phyloP scores from a whole-genome alignment of 2,888 invertebrate genomes.

The Lymantria monacha region DNA sequence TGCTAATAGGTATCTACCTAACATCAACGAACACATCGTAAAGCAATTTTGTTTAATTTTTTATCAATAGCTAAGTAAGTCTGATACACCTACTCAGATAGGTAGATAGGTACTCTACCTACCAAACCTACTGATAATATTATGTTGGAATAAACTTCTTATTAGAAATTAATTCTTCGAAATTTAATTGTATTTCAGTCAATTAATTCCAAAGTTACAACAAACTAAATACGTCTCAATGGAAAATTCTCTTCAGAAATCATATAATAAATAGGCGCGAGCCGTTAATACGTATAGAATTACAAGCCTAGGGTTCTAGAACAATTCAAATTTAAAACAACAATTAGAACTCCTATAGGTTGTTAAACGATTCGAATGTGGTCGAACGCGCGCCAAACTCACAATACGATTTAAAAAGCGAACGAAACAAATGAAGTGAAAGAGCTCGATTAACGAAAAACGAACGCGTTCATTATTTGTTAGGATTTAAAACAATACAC shows the following conservation, averaged over 20 bases:
- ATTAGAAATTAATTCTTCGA: neutral
- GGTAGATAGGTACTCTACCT: no score
- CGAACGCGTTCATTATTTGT: conserved; percentile 66
- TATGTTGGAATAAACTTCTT: neutral
- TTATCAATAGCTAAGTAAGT: neutral
- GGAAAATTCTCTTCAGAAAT: conserved; percentile 22
- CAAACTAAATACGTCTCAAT: neutral
- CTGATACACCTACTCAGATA: no score
- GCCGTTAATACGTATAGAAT: conserved; percentile 80
- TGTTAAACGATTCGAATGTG: conserved; percentile 54
- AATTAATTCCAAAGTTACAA: no score
- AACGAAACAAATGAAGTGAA: conserved; percentile 76
- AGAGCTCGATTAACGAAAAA: conserved; percentile 75
- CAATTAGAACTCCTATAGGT: conserved; percentile 48
- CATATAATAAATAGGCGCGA: conserved; percentile 52
- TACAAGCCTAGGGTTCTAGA: conserved; percentile 60
- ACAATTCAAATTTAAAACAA: conserved; percentile 54
- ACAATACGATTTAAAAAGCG: conserved; percentile 48
- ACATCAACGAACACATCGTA: conserved; percentile 12
- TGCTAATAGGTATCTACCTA: conserved; percentile 12
- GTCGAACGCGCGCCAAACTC: conserved; percentile 57
- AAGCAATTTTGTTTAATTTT: neutral
- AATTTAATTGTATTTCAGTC: neutral
- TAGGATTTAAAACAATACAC: conserved; percentile 75
- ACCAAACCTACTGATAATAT: no score